Base-by-base conservation (phyloP, 2,113 vertebrate species). In the Terrapene triunguis region DNA sequence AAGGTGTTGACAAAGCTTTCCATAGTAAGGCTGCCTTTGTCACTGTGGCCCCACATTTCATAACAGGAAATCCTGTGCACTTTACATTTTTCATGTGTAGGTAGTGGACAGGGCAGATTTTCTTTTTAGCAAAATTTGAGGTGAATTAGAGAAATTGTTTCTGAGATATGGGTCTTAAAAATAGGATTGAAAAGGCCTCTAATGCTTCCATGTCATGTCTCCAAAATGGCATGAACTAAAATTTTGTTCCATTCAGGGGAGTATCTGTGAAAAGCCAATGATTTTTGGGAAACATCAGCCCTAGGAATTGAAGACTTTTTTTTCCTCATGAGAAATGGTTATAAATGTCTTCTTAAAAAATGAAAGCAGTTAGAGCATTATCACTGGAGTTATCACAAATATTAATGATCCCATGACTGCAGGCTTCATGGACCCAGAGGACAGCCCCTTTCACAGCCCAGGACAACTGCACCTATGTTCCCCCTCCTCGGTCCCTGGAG, bases 221-320 rank as follows among this genome's bases (percentile, higher is more conserved):
- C 9, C 87, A 51, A 93, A 95, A 95, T 82, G 91, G 22, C 47
- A 74, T 82, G 59, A n/a, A 57, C 89, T 89, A 89, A 94, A 95
- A 95, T 59, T 95, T 96, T 87, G 12, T 3, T 94, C 16, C 32
- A 89, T 97, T 97, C 76, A 90, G 69, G 47, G 93, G 16, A 92
- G 9, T 51, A 85, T 85, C 89, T 93, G 82, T 91, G 74, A 97
- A 97, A 95, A 95, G 82, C 76, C 76, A 76, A 27, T 76, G 90
- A 93, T 95, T 96, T 96, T 95, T 89, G 84, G 54, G 88, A 93
- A 96, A 94, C 94, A 96, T 95, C 94, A 96, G 69, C 24, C 65
- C 27, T 44, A 82, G 57, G 59, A 92, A 93, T 27, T 83, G 82
- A 85, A 94, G 50, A 7, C 55, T 88, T 27, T 89, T 89, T 96